Evolutionary conservation across 2,888 invertebrate genomes (phyloP).

Genomic region (Trilocha varians): DNA sequence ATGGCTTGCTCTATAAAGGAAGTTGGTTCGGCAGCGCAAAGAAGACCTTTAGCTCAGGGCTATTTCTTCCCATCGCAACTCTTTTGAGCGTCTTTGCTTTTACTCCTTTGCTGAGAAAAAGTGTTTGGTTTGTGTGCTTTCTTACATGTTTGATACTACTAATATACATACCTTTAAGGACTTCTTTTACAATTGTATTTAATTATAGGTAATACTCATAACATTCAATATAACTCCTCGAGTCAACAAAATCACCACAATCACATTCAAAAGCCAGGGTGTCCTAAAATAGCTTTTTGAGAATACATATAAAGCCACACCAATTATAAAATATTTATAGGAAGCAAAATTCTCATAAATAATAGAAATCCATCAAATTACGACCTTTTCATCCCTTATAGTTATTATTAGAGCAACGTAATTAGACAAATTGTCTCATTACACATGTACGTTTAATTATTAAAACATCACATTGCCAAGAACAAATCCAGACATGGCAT

Average conservation of each 20-base stretch:
- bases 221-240: too few species aligned
- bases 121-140: slow-evolving; percentile 12
- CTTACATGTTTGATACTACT: too few species aligned
- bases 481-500: not conserved
- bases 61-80: slow-evolving; percentile 33
- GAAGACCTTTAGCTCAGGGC: slow-evolving; percentile 44
- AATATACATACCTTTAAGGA: too few species aligned
- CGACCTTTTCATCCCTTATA: too few species aligned
- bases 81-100: slow-evolving; percentile 23
- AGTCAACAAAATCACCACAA: too few species aligned
- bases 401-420: not conserved
- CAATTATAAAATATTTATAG: too few species aligned
- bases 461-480: not conserved
- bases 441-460: not conserved
- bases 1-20: slow-evolving; percentile 35
- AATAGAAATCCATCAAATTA: not conserved
- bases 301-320: too few species aligned
- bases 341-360: too few species aligned
- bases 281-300: too few species aligned
- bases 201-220: too few species aligned
- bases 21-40: slow-evolving; percentile 30
- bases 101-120: slow-evolving; percentile 26
- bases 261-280: too few species aligned
- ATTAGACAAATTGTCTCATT: not conserved
- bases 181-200: too few species aligned